phyloP scores from a whole-genome alignment of 2,888 invertebrate genomes.

The Ectemnius cavifrons region DNA sequence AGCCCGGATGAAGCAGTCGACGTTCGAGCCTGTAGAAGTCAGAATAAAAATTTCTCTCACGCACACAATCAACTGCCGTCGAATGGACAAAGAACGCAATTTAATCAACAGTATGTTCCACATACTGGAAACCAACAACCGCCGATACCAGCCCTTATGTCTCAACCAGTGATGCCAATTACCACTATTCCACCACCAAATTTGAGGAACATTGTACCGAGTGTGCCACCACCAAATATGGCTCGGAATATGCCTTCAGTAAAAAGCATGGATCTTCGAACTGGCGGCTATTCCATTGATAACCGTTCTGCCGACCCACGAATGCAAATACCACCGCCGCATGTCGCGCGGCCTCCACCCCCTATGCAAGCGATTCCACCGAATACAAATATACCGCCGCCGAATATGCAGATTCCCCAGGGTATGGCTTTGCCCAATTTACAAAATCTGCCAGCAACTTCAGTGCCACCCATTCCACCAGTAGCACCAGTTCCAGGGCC shows the following conservation, averaged over 20 bases:
- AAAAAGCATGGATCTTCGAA: constrained; percentile 45
- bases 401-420: constrained; percentile 17
- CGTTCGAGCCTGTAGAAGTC: no score
- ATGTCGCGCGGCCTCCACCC: constrained; percentile 39
- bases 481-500: neutral
- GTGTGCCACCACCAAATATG: constrained; percentile 64
- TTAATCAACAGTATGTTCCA: constrained; percentile 59
- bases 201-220: constrained; percentile 62
- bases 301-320: constrained; percentile 61
- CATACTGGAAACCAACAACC: constrained; percentile 55
- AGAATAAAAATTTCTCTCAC: constrained; percentile 26
- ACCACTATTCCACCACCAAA: constrained; percentile 71
- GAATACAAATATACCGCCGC: constrained; percentile 77
- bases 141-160: constrained; percentile 67
- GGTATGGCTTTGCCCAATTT: constrained; percentile 27
- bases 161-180: constrained; percentile 69
- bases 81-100: constrained; percentile 63
- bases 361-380: constrained; percentile 67
- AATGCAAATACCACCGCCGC: constrained; percentile 67
- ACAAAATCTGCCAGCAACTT: neutral
- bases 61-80: constrained; percentile 62
- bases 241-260: constrained; percentile 56
- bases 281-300: constrained; percentile 61
- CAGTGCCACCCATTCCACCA: neutral
- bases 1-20: constrained; percentile 61